phyloP scores from a whole-genome alignment of 2,113 vertebrate species.

The Solea senegalensis region DNA sequence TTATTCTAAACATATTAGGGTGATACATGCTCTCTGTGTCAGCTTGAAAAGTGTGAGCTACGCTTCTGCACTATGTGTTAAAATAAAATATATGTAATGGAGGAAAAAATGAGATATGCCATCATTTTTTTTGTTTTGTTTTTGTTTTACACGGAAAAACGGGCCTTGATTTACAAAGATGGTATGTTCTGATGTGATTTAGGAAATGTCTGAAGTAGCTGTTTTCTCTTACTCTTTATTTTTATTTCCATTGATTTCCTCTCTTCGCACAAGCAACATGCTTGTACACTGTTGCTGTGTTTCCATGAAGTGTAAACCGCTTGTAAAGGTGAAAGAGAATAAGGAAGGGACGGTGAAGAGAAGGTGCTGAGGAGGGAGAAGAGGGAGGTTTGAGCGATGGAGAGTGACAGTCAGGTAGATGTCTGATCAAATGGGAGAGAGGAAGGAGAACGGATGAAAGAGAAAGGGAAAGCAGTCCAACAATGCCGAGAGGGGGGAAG shows the following conservation, averaged over 20 bases:
- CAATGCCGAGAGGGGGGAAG: constrained; percentile 18
- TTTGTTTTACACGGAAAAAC: constrained; percentile 73
- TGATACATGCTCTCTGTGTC: constrained; percentile 53
- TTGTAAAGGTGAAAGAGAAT: not conserved
- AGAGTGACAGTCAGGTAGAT: constrained; percentile 25
- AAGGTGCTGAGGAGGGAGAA: not conserved
- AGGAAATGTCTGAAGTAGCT: not conserved
- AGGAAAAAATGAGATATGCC: constrained; percentile 16
- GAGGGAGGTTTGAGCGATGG: constrained; percentile 26
- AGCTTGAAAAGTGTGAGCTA: constrained; percentile 54
- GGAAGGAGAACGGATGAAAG: constrained; percentile 18
- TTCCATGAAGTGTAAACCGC: not conserved
- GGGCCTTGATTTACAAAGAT: constrained; percentile 49
- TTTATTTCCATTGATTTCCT: not conserved
- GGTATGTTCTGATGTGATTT: constrained; percentile 1
- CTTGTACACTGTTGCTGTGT: not conserved
- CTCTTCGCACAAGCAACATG: constrained; percentile 6
- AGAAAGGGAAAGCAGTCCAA: constrained; percentile 6
- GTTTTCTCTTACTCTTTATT: not conserved
- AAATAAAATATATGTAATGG: constrained; percentile 40
- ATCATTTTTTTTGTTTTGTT: not conserved
- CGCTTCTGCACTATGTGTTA: constrained; percentile 66
- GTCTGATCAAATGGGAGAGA: constrained; percentile 22
- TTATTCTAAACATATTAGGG: constrained; percentile 34
- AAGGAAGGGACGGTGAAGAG: not conserved